Conservation (phyloP, 2,113 vertebrate genomes). For the Spizaetus ornatus region DNA sequence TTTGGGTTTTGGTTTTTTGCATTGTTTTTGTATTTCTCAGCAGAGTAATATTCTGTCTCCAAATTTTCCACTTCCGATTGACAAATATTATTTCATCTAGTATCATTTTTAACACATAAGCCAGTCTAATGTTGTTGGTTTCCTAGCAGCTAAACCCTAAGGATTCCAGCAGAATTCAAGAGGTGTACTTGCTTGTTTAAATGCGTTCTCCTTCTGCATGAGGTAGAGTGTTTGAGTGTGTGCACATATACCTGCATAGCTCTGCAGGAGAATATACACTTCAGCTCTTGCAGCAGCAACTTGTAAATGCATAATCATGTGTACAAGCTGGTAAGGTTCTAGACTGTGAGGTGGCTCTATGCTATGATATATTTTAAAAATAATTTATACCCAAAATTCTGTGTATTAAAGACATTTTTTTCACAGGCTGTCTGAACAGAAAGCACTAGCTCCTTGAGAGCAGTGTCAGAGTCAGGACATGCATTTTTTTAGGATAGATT, state of each 20-base stretch:
- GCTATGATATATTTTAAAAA: neutral
- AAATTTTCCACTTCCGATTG: constrained; percentile 3
- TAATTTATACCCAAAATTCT: neutral
- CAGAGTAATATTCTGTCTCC: neutral
- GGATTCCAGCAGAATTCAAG: neutral
- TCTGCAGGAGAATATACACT: neutral
- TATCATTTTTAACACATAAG: neutral
- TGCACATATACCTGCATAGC: neutral
- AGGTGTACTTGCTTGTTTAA: neutral
- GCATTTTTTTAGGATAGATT: neutral
- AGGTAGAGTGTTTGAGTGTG: neutral
- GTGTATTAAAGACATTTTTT: neutral
- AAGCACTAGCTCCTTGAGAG: neutral
- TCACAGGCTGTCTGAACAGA: neutral
- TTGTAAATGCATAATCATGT: neutral
- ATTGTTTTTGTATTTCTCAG: neutral
- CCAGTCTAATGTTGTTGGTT: neutral
- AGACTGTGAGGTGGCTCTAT: neutral
- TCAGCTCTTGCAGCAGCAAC: neutral
- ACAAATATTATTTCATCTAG: neutral
- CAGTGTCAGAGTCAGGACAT: neutral
- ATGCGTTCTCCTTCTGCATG: neutral
- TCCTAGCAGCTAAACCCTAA: neutral
- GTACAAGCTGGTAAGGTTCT: neutral
- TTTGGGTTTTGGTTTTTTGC: neutral